Conservation (phyloP, 2,888 invertebrate genomes). For the Liposcelis brunnea region DNA sequence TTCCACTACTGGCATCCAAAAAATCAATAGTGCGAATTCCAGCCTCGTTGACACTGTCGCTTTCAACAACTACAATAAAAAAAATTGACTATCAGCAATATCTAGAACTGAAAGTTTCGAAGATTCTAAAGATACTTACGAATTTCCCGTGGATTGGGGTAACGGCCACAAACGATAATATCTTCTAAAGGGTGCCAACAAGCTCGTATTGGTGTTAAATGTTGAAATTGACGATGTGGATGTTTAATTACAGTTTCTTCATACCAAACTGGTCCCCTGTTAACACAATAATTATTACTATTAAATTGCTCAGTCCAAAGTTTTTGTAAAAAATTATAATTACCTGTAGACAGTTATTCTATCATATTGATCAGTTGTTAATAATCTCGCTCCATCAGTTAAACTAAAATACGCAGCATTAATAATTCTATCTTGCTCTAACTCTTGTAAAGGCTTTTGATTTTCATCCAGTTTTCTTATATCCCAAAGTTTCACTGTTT, state of each 20-base stretch:
- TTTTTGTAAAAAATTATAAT: too few species aligned
- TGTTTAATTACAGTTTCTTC: constrained; percentile 23
- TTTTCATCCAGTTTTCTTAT: constrained; percentile 15
- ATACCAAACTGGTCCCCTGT: constrained; percentile 23
- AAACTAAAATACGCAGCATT: constrained; percentile 21
- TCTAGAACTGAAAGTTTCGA: too few species aligned
- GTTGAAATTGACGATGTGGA: constrained; percentile 28
- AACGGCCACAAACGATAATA: constrained; percentile 26
- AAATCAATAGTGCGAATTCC: constrained; percentile 25
- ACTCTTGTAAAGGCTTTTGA: constrained; percentile 12
- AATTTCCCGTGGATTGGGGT: constrained; percentile 22
- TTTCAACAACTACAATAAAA: too few species aligned
- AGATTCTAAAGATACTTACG: too few species aligned
- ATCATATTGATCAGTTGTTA: constrained; percentile 26
- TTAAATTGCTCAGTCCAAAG: too few species aligned
- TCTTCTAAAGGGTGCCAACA: constrained; percentile 28
- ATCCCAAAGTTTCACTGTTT: constrained; percentile 18
- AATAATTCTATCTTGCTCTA: constrained; percentile 15
- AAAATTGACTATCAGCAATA: too few species aligned
- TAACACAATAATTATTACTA: constrained; percentile 15
- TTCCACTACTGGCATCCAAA: constrained; percentile 23
- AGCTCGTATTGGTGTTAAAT: constrained; percentile 28
- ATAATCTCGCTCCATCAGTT: constrained; percentile 23
- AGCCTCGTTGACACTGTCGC: constrained; percentile 16
- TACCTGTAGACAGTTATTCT: constrained; percentile 21